Base-by-base conservation (phyloP, 2,888 invertebrate genomes). In the Venusia cambrica region DNA sequence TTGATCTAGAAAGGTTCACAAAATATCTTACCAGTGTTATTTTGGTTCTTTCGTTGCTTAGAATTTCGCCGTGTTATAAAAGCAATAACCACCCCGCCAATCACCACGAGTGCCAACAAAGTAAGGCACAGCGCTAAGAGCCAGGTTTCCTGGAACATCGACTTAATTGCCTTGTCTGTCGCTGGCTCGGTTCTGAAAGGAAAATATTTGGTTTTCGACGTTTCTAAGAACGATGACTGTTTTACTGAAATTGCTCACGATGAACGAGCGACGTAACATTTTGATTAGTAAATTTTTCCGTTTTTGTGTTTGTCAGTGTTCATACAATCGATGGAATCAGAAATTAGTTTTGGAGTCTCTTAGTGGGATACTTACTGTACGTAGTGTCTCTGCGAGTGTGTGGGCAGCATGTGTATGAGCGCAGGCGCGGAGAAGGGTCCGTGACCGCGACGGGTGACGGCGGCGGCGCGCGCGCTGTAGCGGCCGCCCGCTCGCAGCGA, bases 401-500 rank as follows among this genome's bases (percentile, higher is more conserved):
- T 75, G 5, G 93, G 92, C 38, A 92, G 90, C 88, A 93, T 92
- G 50, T 92, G 90, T 33, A 94, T 85, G 42, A 92, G 89, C 25
- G 94, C 92, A 3, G 95, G 92, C 43, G 89, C 89, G 31, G 96
- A 96, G 64, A 93, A 97, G 0, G 96, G 97, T 4, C 99, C 98
- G 33, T 93, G 90, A 1, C 99, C 99, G 2, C 92, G 91, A 40
- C 92, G 90, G 0, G 97, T 99, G 54, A 94, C 91, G 0, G 97
- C 97, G 3, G 97, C 96, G 4, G 98, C 93, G 38, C 95, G 90
- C 0, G 97, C 95, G 47, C 93, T 94, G 75, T 98, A 99, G 2
- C 93, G 88, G 2, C 94, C 93, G 29, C 96, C 96, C 2, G 93
- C 89, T 4, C 95, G 93, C 32, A 99, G 87, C 62, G 97, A 97